Conservation (phyloP, 2,797 vertebrate species). For the Nannoperca australis region DNA sequence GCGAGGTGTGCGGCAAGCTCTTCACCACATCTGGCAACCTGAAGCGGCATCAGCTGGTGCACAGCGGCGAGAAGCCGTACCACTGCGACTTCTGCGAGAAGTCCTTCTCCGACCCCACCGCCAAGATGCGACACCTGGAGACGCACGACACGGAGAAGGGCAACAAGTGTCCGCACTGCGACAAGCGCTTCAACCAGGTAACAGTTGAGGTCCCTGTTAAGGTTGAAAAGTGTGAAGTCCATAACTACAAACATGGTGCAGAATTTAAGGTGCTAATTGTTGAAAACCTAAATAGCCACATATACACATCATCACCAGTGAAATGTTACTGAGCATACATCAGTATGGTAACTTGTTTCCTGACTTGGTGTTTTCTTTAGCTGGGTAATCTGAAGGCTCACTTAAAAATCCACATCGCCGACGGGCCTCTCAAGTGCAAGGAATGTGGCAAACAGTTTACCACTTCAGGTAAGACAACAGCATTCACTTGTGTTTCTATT, state of each 20-base stretch:
- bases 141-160: conserved; percentile 97
- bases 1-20: conserved; percentile 94
- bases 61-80: conserved; percentile 98
- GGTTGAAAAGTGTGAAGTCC: too few species aligned
- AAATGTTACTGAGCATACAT: too few species aligned
- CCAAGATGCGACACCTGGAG: conserved; percentile 98
- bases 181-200: conserved; percentile 99
- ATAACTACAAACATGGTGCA: background rate
- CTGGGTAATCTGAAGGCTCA: conserved; percentile 96
- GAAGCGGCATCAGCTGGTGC: conserved; percentile 97
- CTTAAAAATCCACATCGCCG: conserved; percentile 94
- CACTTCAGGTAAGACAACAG: conserved; percentile 90
- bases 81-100: conserved; percentile 95
- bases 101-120: conserved; percentile 96
- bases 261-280: too few species aligned
- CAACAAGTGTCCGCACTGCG: conserved; percentile 96
- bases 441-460: conserved; percentile 99
- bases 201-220: background rate
- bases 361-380: conserved; percentile 73
- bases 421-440: conserved; percentile 96
- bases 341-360: background rate
- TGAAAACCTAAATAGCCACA: too few species aligned
- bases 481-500: background rate
- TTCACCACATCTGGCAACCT: conserved; percentile 98
- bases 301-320: too few species aligned